Evolutionary conservation across 1,140 invertebrate species (phyloP).

Genomic region (Linepithema humile): DNA sequence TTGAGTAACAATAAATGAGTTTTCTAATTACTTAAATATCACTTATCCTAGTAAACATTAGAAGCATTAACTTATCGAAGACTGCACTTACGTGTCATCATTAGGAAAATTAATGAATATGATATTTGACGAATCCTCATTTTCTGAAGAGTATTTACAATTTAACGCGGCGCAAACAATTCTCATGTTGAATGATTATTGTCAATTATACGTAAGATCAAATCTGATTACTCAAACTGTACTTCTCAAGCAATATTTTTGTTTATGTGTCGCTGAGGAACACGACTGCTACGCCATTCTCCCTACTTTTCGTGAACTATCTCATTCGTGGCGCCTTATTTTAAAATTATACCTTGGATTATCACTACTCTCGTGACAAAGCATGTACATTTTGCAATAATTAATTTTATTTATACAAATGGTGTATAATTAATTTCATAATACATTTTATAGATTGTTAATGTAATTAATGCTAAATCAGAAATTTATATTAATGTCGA

Average conservation of each 20-base stretch:
- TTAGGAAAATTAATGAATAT: slow-evolving; percentile 67
- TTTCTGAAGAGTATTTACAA: slow-evolving; percentile 64
- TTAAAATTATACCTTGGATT: not conserved
- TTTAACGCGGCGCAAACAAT: slow-evolving; percentile 53
- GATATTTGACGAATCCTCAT: slow-evolving; percentile 48
- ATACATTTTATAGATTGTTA: not conserved
- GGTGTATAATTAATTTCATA: slow-evolving; percentile 16
- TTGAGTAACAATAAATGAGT: not conserved
- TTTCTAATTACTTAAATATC: not conserved
- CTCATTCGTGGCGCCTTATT: not conserved
- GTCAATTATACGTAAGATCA: not conserved
- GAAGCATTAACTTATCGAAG: not conserved
- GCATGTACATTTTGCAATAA: not conserved
- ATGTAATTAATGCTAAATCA: slow-evolving; percentile 20
- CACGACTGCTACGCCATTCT: not conserved
- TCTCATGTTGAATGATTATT: slow-evolving; percentile 39
- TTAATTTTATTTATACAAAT: too few species aligned
- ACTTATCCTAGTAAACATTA: not conserved
- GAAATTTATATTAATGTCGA: slow-evolving; percentile 3
- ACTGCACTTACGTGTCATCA: slow-evolving; percentile 58
- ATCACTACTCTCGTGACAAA: not conserved
- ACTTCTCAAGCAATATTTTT: not conserved
- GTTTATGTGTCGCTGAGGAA: not conserved
- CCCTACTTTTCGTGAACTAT: not conserved
- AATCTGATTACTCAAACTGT: not conserved